Percentiles rank a stretch among this genome's conserved stretches.
phyloP scores from a whole-genome alignment of 2,113 vertebrate genomes.

The Gambusia holbrooki region DNA sequence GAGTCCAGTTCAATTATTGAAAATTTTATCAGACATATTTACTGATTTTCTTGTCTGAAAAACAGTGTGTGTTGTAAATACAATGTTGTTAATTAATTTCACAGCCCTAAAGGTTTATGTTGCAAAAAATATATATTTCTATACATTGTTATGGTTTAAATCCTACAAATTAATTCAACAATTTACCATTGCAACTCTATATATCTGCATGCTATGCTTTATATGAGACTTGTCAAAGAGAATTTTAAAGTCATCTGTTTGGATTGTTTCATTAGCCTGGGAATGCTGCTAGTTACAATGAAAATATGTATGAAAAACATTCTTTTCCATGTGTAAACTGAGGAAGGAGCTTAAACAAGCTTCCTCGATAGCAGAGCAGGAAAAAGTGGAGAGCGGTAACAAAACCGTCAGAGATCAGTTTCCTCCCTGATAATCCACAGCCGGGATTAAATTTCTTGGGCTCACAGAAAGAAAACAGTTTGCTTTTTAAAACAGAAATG shows the following conservation, averaged over 20 bases:
- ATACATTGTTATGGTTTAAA: too few species aligned
- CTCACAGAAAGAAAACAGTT: neutral
- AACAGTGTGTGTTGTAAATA: too few species aligned
- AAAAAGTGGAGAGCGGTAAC: conserved; percentile 35
- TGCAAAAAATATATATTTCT: too few species aligned
- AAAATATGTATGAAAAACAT: neutral
- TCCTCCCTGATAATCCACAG: conserved; percentile 34
- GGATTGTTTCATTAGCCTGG: neutral
- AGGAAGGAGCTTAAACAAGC: conserved; percentile 43
- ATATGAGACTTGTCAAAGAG: too few species aligned
- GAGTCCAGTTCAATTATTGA: too few species aligned
- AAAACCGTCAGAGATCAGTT: conserved; percentile 13
- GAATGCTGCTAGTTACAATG: neutral
- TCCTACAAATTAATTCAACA: too few species aligned
- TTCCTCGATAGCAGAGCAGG: conserved; percentile 39
- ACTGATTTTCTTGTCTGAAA: too few species aligned
- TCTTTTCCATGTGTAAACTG: conserved; percentile 45
- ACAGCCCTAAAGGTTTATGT: too few species aligned
- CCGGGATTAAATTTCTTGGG: neutral
- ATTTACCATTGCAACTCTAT: too few species aligned
- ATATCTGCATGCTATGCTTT: too few species aligned
- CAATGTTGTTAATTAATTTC: too few species aligned
- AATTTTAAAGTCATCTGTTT: neutral
- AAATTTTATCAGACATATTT: too few species aligned
- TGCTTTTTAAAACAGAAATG: neutral